Base-by-base conservation (phyloP, 2,888 invertebrate genomes). In the Clanis bilineata region DNA sequence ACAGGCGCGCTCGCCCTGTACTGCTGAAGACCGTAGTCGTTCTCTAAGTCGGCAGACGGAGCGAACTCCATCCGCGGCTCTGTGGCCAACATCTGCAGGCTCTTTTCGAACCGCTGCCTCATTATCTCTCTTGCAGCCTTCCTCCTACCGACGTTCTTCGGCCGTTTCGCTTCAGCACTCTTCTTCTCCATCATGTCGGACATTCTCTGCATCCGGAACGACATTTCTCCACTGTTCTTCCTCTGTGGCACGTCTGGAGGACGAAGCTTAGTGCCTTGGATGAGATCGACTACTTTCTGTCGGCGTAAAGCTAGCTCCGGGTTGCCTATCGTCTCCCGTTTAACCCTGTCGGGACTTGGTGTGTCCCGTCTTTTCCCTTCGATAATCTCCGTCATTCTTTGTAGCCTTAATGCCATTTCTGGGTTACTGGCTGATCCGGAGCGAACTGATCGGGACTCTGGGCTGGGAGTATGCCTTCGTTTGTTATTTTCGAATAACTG, bases 1-100 rank as follows among this genome's bases (percentile, higher is more conserved):
- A 96, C 94, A 6, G 96, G 96, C 15, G 97, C 97, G 61, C 95
- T 96, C 84, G 97, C 96, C 57, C 97, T 94, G 87, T 97, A 97
- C 77, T 97, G 93, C 87, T 96, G 96, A 76, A 97, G 93, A 25
- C 96, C 96, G 62, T 87, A 85, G 88, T 97, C 96, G 88, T 97
- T 96, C 87, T 97, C 96, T 77, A 96, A 94, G 62, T 96, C 95
- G 3, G 93, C 92, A 28, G 95, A 94, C 56, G 94, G 93, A 57
- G 93, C 90, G 41, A 86, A 78, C 54, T 92, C 91, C 68, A 94
- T 87, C 64, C 95, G 94, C 55, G 95, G 95, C 82, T 96, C 97
- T 2, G 95, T 94, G 74, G 96, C 96, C 73, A 97, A 87, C 95
- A 97, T 96, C 85, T 96, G 96, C 88, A 97, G 93, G 82, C 97